Evolutionary conservation across 2,113 vertebrate genomes (phyloP).

Genomic region (Pristiophorus japonicus): DNA sequence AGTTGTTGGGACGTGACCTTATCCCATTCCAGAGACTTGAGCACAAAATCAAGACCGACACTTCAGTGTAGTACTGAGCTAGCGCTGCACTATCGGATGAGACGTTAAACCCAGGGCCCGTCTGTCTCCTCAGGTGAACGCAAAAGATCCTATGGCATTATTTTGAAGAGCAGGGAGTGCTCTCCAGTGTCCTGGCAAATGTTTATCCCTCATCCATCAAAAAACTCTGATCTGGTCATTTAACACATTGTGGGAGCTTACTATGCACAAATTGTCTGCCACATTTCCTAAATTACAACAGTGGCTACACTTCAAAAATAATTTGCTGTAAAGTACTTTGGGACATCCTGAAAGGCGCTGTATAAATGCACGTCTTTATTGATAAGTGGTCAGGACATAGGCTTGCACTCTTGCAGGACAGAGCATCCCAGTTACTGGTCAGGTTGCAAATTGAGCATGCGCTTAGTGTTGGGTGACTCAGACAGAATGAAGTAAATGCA

Average conservation of each 20-base stretch:
- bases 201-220: not conserved
- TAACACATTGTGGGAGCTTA: no score
- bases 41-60: not conserved
- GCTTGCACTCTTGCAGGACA: not conserved
- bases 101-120: no score
- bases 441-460: not conserved
- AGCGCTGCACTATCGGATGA: not conserved
- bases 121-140: not conserved
- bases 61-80: not conserved
- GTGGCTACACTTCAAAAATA: not conserved
- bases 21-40: not conserved
- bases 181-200: not conserved
- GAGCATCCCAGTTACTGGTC: not conserved
- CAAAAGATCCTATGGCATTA: not conserved
- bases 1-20: not conserved
- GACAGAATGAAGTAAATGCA: not conserved
- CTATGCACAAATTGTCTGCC: not conserved
- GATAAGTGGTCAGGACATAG: not conserved
- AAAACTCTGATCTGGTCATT: not conserved
- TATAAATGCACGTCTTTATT: not conserved
- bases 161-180: not conserved
- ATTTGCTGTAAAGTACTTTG: not conserved
- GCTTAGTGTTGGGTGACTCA: no score
- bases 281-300: not conserved
- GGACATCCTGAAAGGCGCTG: not conserved